A percentile compares a stretch with the other conserved stretches of the same genome.
Conservation (phyloP, 1,140 invertebrate species). For the Drosophila bocki region DNA sequence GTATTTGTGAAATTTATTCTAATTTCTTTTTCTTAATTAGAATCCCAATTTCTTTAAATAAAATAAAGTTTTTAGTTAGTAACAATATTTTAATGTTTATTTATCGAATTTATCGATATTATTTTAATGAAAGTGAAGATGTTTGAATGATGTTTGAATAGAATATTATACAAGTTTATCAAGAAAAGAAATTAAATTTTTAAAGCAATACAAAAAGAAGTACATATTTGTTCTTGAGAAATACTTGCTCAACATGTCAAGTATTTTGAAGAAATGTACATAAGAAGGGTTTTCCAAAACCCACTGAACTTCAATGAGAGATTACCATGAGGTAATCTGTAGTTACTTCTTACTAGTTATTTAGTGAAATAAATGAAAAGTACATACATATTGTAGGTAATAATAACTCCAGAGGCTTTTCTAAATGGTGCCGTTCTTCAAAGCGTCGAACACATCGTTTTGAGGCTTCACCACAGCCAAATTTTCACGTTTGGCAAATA, state of each 20-base stretch:
- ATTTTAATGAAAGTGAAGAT: no score
- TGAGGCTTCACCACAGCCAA: neutral
- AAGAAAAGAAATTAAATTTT: no score
- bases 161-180: neutral
- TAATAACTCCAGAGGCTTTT: no score
- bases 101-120: neutral
- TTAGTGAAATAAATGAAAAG: no score
- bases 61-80: neutral
- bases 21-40: no score
- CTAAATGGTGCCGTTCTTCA: neutral
- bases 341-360: neutral
- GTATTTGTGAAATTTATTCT: no score
- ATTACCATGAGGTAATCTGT: neutral
- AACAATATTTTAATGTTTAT: neutral
- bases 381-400: neutral
- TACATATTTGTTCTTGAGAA: neutral
- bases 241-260: neutral
- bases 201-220: neutral
- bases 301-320: neutral
- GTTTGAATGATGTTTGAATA: neutral
- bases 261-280: neutral
- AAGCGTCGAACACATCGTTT: neutral
- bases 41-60: neutral
- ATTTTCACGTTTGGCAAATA: neutral
- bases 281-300: neutral